Evolutionary conservation across 1,140 invertebrate genomes (phyloP).

Genomic region (Drosophila lacertosa): DNA sequence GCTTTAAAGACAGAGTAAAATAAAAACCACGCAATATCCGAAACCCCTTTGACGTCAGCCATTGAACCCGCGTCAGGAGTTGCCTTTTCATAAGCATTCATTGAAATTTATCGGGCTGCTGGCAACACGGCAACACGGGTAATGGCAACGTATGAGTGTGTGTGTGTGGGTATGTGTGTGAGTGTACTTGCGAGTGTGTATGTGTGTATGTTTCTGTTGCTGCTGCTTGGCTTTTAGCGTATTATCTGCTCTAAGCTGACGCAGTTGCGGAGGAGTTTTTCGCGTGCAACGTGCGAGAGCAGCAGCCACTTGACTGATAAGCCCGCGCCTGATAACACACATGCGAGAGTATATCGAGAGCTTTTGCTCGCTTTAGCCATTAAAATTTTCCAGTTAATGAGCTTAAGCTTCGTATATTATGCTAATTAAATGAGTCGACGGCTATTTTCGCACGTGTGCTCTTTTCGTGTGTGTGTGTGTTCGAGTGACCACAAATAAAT

Average conservation of each 20-base stretch:
- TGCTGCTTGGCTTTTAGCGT: constrained; percentile 16
- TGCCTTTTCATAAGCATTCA: not conserved
- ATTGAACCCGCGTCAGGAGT: not conserved
- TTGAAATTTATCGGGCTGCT: constrained; percentile 19
- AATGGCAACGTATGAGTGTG: too few species aligned
- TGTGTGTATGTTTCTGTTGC: not conserved
- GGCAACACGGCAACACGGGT: constrained; percentile 2
- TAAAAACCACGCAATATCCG: not conserved
- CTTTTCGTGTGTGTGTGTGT: not conserved
- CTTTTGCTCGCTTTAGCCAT: constrained; percentile 31
- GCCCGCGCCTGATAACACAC: constrained; percentile 15
- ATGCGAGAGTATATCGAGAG: constrained; percentile 24
- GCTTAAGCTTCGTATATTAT: constrained; percentile 68
- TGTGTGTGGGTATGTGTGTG: too few species aligned
- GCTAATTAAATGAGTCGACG: constrained; percentile 71
- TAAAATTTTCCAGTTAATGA: constrained; percentile 57
- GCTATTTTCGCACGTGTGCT: constrained; percentile 36
- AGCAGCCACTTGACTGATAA: constrained; percentile 57
- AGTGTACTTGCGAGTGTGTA: too few species aligned
- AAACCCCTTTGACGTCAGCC: constrained; percentile 16
- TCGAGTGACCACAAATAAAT: constrained; percentile 60
- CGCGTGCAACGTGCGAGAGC: constrained; percentile 12
- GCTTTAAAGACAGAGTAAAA: not conserved
- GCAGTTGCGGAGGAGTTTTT: constrained; percentile 36
- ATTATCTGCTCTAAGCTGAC: constrained; percentile 40